These are phyloP conservation scores for Passerina amoena DNA, from an alignment of 2,113 vertebrate genomes.

Conservation along the genomic window DNA sequence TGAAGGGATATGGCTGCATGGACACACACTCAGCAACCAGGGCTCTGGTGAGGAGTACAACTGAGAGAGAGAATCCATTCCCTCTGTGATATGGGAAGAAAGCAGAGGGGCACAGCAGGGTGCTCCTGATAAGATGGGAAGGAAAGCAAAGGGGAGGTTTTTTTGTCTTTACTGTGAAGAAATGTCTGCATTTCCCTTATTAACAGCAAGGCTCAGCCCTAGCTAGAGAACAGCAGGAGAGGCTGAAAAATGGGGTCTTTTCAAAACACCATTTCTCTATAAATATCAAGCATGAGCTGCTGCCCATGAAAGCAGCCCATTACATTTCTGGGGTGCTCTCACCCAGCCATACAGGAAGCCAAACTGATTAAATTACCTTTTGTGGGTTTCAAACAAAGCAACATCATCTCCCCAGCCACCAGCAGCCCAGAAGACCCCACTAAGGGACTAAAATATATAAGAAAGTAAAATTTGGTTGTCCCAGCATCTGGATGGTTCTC, in stretches of 20 bases:
- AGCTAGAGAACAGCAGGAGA: conserved; percentile 47
- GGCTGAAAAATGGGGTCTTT: not conserved
- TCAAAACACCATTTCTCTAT: conserved; percentile 13
- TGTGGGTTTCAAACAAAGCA: not conserved
- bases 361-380: not conserved
- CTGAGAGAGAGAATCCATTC: not conserved
- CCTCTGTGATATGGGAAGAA: conserved; percentile 18
- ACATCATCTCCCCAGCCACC: not conserved
- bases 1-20: not conserved
- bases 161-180: conserved; percentile 32
- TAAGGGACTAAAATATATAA: not conserved
- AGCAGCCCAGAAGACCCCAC: not conserved
- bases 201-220: conserved; percentile 30
- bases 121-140: conserved; percentile 20
- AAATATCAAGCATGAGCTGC: conserved; percentile 3
- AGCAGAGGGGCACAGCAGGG: conserved; percentile 13
- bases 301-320: not conserved
- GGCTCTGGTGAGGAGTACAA: not conserved
- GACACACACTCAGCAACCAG: not conserved
- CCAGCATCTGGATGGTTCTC: not conserved
- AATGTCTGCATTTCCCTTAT: conserved; percentile 29
- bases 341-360: not conserved
- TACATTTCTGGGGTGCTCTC: not conserved
- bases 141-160: not conserved
- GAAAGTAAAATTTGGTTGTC: not conserved